A percentile compares a stretch with the other conserved stretches of the same genome.
Conservation (phyloP, 2,113 vertebrate genomes). For the Dolichallabes microphthalmus region DNA sequence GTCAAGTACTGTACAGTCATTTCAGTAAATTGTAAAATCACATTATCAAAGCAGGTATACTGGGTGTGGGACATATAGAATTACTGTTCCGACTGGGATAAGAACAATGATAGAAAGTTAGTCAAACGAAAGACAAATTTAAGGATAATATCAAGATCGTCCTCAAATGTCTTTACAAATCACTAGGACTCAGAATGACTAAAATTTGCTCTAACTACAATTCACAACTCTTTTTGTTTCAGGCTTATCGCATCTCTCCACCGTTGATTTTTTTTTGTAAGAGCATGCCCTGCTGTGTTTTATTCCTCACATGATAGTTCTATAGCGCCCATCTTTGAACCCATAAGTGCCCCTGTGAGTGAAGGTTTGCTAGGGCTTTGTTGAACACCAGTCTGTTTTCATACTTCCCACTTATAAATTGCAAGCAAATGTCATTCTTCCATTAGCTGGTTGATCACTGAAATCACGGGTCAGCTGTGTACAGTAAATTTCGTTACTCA, state of each 20-base stretch:
- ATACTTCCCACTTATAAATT: conserved; percentile 19
- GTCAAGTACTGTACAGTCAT: too few relatives aligned
- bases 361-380: neutral
- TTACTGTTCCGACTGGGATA: neutral
- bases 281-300: neutral
- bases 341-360: neutral
- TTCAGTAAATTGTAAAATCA: too few relatives aligned
- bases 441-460: conserved; percentile 24
- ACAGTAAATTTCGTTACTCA: conserved; percentile 43
- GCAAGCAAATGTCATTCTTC: conserved; percentile 26
- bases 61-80: too few relatives aligned
- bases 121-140: too few relatives aligned
- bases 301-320: neutral
- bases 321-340: neutral
- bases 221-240: neutral
- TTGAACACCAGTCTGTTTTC: neutral
- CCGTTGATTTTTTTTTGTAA: neutral
- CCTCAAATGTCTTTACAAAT: neutral
- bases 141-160: neutral
- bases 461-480: conserved; percentile 33
- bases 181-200: neutral
- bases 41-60: too few relatives aligned
- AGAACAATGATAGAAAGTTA: neutral
- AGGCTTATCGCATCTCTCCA: neutral
- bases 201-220: neutral